A percentile compares a stretch with the other conserved stretches of the same genome.
These are phyloP conservation scores for Synergus japonicus DNA, from an alignment of 2,888 invertebrate genomes.

Conservation along the genomic window DNA sequence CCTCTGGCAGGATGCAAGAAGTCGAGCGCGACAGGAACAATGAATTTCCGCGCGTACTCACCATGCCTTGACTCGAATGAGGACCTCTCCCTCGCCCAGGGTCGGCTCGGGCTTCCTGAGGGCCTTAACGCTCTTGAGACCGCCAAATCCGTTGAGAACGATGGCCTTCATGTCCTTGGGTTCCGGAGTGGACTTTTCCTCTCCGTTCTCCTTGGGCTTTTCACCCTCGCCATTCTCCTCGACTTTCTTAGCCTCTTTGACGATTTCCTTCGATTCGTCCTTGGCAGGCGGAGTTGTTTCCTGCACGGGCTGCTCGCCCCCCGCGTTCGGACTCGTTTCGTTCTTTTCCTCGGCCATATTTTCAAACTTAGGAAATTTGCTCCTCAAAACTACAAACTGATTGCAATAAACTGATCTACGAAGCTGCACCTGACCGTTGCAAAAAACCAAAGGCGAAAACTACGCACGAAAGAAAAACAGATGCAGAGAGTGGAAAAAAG, in stretches of 20 bases:
- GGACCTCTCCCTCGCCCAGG: slow-evolving; percentile 85
- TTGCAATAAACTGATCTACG: slow-evolving; percentile 43
- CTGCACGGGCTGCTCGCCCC: slow-evolving; percentile 79
- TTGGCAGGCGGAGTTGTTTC: slow-evolving; percentile 73
- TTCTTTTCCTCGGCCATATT: slow-evolving; percentile 75
- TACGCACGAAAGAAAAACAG: slow-evolving; percentile 12
- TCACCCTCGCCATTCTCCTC: slow-evolving; percentile 76
- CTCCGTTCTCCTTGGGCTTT: slow-evolving; percentile 74
- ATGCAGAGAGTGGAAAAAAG: slow-evolving; percentile 15
- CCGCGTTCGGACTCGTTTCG: slow-evolving; percentile 76
- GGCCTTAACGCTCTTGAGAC: slow-evolving; percentile 90
- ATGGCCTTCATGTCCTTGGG: slow-evolving; percentile 92
- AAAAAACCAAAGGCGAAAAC: slow-evolving; percentile 20
- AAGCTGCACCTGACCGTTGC: slow-evolving; percentile 29
- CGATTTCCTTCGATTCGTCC: slow-evolving; percentile 78
- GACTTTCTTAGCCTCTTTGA: slow-evolving; percentile 78
- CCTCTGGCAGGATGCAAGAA: slow-evolving; percentile 50
- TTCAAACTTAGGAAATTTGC: slow-evolving; percentile 42
- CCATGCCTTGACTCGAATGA: slow-evolving; percentile 92
- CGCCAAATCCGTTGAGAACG: slow-evolving; percentile 91
- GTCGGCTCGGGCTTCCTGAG: slow-evolving; percentile 88
- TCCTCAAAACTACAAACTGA: slow-evolving; percentile 39
- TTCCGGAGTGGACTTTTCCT: slow-evolving; percentile 71
- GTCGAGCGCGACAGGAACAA: slow-evolving; percentile 47
- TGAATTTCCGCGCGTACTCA: slow-evolving; percentile 79